phyloP scores from a whole-genome alignment of 2,113 vertebrate species.

The Rhinichthys klamathensis region DNA sequence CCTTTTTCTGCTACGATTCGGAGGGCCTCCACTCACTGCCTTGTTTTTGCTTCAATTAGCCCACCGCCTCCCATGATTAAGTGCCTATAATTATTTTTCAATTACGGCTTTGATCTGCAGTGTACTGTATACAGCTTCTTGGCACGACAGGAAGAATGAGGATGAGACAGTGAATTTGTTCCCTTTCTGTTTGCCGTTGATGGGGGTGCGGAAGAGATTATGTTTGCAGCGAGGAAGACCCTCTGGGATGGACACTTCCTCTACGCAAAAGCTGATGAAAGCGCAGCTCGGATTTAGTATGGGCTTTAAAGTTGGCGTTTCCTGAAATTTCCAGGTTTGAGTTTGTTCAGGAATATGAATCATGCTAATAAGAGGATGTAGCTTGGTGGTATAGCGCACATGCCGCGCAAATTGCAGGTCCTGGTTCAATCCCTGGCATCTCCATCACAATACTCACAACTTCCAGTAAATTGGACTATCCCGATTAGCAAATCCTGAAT shows the following conservation, averaged over 20 bases:
- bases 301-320: conserved; percentile 29
- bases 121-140: conserved; percentile 80
- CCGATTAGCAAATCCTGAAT: conserved; percentile 37
- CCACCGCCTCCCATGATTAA: conserved; percentile 98
- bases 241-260: conserved; percentile 52
- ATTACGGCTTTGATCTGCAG: conserved; percentile 98
- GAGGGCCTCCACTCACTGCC: conserved; percentile 88
- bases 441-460: conserved; percentile 17
- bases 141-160: conserved; percentile 70
- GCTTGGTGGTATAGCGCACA: not conserved
- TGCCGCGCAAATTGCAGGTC: not conserved
- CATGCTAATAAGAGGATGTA: conserved; percentile 24
- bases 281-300: not conserved
- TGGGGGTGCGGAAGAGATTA: conserved; percentile 72
- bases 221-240: conserved; percentile 59
- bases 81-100: conserved; percentile 99
- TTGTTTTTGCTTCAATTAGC: conserved; percentile 98
- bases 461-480: not conserved
- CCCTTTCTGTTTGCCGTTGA: conserved; percentile 74
- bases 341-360: conserved; percentile 35
- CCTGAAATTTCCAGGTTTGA: conserved; percentile 38
- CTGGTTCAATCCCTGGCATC: not conserved
- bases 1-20: conserved; percentile 93
- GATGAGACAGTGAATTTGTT: conserved; percentile 77
- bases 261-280: conserved; percentile 56